Conservation (phyloP, 2,113 vertebrate species). For the Prionailurus bengalensis region DNA sequence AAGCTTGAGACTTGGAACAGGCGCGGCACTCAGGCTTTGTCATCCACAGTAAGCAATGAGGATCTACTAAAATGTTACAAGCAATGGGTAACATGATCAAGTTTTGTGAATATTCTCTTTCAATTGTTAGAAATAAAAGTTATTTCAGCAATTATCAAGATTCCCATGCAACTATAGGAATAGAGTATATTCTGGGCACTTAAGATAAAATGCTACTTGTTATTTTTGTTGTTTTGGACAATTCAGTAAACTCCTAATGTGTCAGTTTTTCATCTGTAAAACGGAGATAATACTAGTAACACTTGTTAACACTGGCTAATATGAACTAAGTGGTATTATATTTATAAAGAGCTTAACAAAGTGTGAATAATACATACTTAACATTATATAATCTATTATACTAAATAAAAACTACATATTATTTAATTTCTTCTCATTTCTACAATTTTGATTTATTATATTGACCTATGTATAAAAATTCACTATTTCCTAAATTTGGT, state of each 20-base stretch:
- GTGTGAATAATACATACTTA: background rate
- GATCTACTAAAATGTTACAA: background rate
- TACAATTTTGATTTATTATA: background rate
- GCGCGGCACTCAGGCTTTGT: rapidly evolving
- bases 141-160: background rate
- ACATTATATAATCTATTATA: background rate
- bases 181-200: background rate
- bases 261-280: background rate
- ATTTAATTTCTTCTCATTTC: background rate
- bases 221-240: background rate
- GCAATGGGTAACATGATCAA: too few species aligned
- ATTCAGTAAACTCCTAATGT: background rate
- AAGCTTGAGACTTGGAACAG: background rate
- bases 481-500: background rate
- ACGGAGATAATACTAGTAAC: background rate
- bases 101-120: background rate
- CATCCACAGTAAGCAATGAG: background rate
- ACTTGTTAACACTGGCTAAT: background rate
- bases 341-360: background rate
- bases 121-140: background rate
- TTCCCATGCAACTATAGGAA: background rate
- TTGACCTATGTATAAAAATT: background rate
- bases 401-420: background rate
- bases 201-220: background rate
- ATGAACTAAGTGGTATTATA: background rate